phyloP scores from a whole-genome alignment of 2,797 vertebrate genomes.

The Coregonus suidteri region DNA sequence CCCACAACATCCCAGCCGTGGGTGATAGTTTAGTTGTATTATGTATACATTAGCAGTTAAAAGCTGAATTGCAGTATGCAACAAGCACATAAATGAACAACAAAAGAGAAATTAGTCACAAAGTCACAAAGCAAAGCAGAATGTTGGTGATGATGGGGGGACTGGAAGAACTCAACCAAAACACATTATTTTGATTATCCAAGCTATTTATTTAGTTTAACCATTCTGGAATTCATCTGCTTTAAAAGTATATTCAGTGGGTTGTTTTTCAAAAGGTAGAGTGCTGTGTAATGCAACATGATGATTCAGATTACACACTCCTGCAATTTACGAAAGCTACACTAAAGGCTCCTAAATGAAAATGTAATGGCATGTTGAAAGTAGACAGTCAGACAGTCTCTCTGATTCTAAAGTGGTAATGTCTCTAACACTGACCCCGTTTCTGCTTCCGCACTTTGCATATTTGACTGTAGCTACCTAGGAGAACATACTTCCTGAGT shows the following conservation, averaged over 20 bases:
- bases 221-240: background rate
- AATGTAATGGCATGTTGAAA: constrained; percentile 31
- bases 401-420: background rate
- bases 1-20: background rate
- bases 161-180: too few species aligned
- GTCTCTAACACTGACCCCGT: background rate
- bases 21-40: background rate
- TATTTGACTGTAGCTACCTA: background rate
- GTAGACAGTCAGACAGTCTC: background rate
- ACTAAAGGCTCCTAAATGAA: constrained; percentile 12
- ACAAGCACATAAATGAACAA: background rate
- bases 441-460: background rate
- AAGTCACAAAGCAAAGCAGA: too few species aligned
- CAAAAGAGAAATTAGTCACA: background rate
- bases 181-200: background rate
- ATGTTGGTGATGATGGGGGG: too few species aligned
- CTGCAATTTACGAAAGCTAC: background rate
- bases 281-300: background rate
- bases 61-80: background rate
- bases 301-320: constrained; percentile 2
- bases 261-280: background rate
- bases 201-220: background rate
- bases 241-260: background rate
- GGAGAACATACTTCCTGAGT: too few species aligned
- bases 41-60: background rate